Percentiles rank a stretch among this genome's conserved stretches.
phyloP scores from a whole-genome alignment of 1,140 invertebrate species.

The Helicoverpa armigera region DNA sequence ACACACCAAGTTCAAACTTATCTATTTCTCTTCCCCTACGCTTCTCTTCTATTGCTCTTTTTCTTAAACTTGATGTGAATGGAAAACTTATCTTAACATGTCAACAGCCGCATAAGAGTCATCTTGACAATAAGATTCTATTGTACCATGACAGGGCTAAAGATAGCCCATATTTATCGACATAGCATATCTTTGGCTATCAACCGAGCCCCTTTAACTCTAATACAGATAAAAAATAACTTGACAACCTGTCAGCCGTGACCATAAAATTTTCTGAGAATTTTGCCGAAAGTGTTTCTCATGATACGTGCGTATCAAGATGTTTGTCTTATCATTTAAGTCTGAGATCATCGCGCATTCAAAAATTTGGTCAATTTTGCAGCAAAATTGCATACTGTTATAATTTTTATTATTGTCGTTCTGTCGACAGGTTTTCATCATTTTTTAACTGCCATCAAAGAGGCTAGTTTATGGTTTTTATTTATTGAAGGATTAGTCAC shows the following conservation, averaged over 20 bases:
- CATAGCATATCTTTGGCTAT: background rate
- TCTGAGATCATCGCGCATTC: background rate
- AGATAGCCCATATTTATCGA: background rate
- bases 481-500: too few relatives aligned
- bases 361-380: background rate
- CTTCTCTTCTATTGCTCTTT: too few relatives aligned
- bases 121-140: background rate
- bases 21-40: too few relatives aligned
- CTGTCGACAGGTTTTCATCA: background rate
- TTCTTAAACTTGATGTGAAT: too few relatives aligned
- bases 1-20: too few relatives aligned
- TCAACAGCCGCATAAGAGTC: background rate
- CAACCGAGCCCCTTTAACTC: conserved; percentile 13
- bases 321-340: background rate
- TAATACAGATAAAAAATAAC: background rate
- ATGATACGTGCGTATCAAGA: too few relatives aligned
- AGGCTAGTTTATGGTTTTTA: too few relatives aligned
- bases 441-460: too few relatives aligned
- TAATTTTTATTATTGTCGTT: too few relatives aligned
- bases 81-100: too few relatives aligned
- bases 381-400: too few relatives aligned
- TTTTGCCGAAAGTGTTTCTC: background rate
- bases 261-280: background rate
- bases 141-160: background rate
- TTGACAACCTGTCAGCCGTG: background rate